These are phyloP conservation scores for Cephus runcator DNA, from an alignment of 2,888 invertebrate genomes.

Conservation along the genomic window DNA sequence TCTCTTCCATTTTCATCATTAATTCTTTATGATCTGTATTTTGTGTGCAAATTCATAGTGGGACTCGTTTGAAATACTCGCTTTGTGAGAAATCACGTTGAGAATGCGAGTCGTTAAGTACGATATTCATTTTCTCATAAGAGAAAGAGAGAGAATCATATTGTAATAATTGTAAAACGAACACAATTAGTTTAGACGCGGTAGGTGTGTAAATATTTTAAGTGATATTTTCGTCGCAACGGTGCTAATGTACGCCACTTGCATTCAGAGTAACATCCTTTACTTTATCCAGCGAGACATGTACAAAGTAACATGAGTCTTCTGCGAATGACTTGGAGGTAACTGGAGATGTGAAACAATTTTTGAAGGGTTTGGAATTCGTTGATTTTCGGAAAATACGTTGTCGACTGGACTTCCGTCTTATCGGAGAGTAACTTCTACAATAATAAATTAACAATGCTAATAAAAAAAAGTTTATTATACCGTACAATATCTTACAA, in stretches of 20 bases:
- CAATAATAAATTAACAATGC: neutral
- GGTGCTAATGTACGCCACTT: neutral
- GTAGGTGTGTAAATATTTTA: neutral
- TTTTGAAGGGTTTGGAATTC: neutral
- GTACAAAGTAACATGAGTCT: constrained; percentile 19
- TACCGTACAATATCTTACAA: neutral
- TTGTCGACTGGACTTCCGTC: neutral
- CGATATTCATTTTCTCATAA: neutral
- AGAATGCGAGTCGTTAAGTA: neutral
- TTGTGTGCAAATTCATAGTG: neutral
- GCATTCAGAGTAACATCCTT: neutral
- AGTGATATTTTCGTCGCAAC: neutral
- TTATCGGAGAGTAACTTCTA: neutral
- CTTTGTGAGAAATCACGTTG: neutral
- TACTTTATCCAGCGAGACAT: constrained; percentile 10
- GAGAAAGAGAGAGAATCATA: constrained; percentile 19
- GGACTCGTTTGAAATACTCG: neutral
- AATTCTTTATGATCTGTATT: neutral
- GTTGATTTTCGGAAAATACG: neutral
- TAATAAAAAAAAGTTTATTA: neutral
- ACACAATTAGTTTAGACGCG: constrained; percentile 13
- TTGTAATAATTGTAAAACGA: constrained; percentile 17
- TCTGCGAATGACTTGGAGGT: neutral
- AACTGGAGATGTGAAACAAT: neutral
- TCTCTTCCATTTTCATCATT: neutral